Conservation (phyloP, 2,888 invertebrate species). For the Chrysodeixis includens region DNA sequence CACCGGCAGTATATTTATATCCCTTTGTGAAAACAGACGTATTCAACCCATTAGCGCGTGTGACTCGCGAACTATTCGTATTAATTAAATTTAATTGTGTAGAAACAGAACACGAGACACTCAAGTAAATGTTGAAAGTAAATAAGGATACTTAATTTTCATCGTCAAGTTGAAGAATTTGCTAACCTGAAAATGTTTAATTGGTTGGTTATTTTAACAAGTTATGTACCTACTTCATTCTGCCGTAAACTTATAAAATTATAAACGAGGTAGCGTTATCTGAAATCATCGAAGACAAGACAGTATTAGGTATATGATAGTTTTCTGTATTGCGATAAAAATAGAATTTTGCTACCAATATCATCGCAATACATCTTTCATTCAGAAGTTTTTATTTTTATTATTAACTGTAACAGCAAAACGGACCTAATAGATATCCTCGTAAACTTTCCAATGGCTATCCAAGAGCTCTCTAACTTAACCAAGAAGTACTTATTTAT, state of each 20-base stretch:
- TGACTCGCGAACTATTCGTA: constrained; percentile 86
- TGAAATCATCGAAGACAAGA: too few species aligned
- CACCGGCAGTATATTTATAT: constrained; percentile 72
- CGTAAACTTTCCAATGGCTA: background rate
- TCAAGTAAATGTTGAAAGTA: constrained; percentile 60
- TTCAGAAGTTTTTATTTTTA: background rate
- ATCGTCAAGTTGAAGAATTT: constrained; percentile 52
- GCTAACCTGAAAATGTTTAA: constrained; percentile 45
- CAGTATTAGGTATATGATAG: too few species aligned
- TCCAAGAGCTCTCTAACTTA: constrained; percentile 3
- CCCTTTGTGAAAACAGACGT: constrained; percentile 79
- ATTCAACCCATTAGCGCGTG: constrained; percentile 81
- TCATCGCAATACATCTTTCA: background rate
- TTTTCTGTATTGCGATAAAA: too few species aligned
- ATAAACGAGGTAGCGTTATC: too few species aligned
- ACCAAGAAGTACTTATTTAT: background rate
- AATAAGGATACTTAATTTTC: constrained; percentile 56
- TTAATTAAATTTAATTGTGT: constrained; percentile 88
- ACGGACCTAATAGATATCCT: background rate
- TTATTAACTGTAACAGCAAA: background rate
- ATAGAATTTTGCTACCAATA: too few species aligned
- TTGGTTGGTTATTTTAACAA: constrained; percentile 39
- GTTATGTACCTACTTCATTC: background rate
- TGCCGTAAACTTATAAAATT: too few species aligned
- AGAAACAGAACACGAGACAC: constrained; percentile 76